Evolutionary conservation across 30 jellyfish, hydroid and myxozoan genomes (phyloP), one percentile per base, ranked within the genome.

Genomic region (Haliclystus octoradiatus): DNA sequence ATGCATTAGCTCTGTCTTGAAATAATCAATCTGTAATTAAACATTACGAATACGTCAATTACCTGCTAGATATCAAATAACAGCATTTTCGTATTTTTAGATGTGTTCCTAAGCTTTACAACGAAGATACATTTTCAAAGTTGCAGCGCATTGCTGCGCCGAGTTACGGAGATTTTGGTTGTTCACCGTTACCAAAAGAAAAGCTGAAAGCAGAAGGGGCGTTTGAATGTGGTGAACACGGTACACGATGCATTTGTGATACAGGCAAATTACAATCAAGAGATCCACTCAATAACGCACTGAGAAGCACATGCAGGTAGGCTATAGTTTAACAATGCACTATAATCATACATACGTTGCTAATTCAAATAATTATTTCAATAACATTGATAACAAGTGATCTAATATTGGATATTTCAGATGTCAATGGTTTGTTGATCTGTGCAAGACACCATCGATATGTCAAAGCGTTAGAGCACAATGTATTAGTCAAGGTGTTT

Each of bases 351-450:
- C n/a, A n/a, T n/a, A n/a, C n/a, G n/a, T n/a, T n/a, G n/a, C n/a
- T n/a, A n/a, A n/a, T n/a, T n/a, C n/a, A 46, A n/a, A 46, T 12
- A 46, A 46, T 46, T 46, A 46, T 46, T 46, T 46, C 60, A 46
- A 46, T 46, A 47, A 47, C 15, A n/a, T 1, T 22, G 64, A 4
- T 46, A 30, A 3, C n/a, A 23, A 50, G 22, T 24, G n/a, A 46
- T 46, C n/a, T 46, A n/a, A 46, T 46, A 9, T n/a, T 46, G 12
- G 60, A 30, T 32, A 12, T 13, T 19, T 9, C 73, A 78, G 92
- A 50, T 78, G 92, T 49, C 92, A 78, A 33, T 78, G 89, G 89
- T 78, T 31, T 70, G 47, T 78, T 14, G 89, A 78, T 53, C 50
- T 15, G 47, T 78, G 92, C 52, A 23, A 34, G 33, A 62, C 68